A percentile compares a stretch with the other conserved stretches of the same genome.
phyloP scores from a whole-genome alignment of 2,797 vertebrate genomes.

The Gymnothorax reevesii region DNA sequence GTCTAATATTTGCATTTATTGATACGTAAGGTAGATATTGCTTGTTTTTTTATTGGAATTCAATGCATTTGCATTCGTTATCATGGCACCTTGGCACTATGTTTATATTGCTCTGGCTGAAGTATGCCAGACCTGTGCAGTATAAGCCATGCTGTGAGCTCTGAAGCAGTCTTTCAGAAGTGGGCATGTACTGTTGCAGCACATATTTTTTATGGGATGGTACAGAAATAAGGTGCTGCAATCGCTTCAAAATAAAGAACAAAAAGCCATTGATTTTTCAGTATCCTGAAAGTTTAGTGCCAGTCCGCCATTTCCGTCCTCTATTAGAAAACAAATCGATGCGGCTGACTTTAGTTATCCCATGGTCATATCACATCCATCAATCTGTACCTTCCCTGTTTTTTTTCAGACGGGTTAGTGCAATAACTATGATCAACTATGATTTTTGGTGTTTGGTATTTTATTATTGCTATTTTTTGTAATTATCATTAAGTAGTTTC shows the following conservation, averaged over 20 bases:
- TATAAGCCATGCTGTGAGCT: background rate
- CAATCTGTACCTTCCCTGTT: slow-evolving; percentile 3
- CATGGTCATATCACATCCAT: slow-evolving; percentile 28
- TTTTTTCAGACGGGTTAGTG: background rate
- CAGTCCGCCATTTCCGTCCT: slow-evolving; percentile 73
- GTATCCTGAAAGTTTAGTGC: slow-evolving; percentile 72
- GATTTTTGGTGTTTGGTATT: background rate
- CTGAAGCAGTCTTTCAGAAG: background rate
- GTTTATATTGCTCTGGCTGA: background rate
- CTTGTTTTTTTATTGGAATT: background rate
- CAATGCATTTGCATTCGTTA: background rate
- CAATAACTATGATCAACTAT: background rate
- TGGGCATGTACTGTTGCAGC: slow-evolving; percentile 39
- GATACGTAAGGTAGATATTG: background rate
- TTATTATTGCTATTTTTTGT: background rate
- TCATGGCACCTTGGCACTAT: background rate
- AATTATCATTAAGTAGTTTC: background rate
- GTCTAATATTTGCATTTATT: background rate
- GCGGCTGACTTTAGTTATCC: slow-evolving; percentile 56
- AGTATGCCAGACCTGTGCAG: background rate
- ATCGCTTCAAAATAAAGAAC: slow-evolving; percentile 74
- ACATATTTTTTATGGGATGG: slow-evolving; percentile 60
- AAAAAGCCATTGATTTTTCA: slow-evolving; percentile 80
- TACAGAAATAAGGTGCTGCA: slow-evolving; percentile 69
- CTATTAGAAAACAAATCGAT: slow-evolving; percentile 86